These are phyloP conservation scores for Theodoxus fluviatilis DNA, from an alignment of 2,888 invertebrate species.

Conservation along the genomic window DNA sequence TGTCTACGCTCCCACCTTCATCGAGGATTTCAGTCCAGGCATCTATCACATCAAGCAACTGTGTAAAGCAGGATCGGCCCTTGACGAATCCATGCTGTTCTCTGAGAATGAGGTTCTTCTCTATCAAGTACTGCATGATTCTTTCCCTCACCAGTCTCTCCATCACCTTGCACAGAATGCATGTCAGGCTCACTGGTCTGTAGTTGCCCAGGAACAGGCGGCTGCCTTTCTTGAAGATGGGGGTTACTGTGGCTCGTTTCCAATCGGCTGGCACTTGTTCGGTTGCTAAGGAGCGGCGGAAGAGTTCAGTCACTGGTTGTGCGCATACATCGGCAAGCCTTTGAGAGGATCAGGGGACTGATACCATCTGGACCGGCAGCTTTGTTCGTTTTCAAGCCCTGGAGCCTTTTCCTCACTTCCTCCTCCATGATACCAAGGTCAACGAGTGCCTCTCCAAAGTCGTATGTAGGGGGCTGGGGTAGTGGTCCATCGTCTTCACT, in stretches of 20 bases:
- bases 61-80: neutral
- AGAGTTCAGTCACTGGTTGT: neutral
- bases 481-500: neutral
- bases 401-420: neutral
- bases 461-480: neutral
- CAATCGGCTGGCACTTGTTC: neutral
- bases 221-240: neutral
- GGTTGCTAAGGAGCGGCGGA: neutral
- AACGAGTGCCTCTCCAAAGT: neutral
- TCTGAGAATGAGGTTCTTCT: neutral
- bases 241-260: neutral
- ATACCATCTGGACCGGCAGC: neutral
- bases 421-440: slow-evolving; percentile 9
- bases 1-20: too few relatives aligned
- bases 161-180: slow-evolving; percentile 3
- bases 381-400: neutral
- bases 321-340: neutral
- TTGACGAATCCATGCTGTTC: neutral
- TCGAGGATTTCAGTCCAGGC: too few relatives aligned
- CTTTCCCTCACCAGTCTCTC: slow-evolving; percentile 1
- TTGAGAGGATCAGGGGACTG: neutral
- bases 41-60: too few relatives aligned
- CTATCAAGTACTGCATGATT: neutral
- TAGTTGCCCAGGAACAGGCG: neutral
- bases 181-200: neutral